Base-by-base conservation (phyloP, 2,113 vertebrate genomes). In the Sorex araneus region DNA sequence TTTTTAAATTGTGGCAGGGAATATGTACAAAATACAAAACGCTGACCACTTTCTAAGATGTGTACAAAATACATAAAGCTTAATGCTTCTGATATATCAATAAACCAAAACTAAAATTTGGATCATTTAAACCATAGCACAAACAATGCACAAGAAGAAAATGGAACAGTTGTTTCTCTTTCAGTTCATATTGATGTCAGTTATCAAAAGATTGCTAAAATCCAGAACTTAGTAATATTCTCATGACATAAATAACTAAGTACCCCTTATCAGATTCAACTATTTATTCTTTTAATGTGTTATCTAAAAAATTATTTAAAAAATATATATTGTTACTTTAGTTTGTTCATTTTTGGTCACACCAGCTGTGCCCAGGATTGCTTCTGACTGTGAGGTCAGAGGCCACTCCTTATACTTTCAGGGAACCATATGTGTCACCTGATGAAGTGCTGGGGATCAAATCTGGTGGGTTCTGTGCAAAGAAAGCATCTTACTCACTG, bases 1-100 rank as follows among this genome's bases (percentile, higher is more conserved):
- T 73, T 71, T 94, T 92, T 77, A 77, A 87, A 60, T 83, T 54
- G 3, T 73, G 16, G 67, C 34, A 86, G 91, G 36, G 79, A 32
- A 89, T 4, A 64, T 87, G 54, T 8, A 43, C 2, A 86, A 60
- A 84, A 57, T 71, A 50, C 4, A n/a, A 2, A 8, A 94, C 75
- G 25, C 10, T 87, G 78, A 90, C 71, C 36, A 45, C 3, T 34
- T 77, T 12, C n/a, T n/a, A 50, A 50, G 66, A 89, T 4, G 64
- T 87, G 54, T 8, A 43, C 2, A 89, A 66, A 81, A 64, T 71
- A 50, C 3, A 28, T 4, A 6, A 94, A 79, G 19, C 10, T 87
- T 70, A 90, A 76, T n/a, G 36, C 3, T 34, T 15, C 34, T n/a
- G 3, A 57, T 32, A 11, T 81, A 10, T 73, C 57, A 78, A 50